phyloP scores from a whole-genome alignment of 1,140 invertebrate species.

The Cotesia glomerata region DNA sequence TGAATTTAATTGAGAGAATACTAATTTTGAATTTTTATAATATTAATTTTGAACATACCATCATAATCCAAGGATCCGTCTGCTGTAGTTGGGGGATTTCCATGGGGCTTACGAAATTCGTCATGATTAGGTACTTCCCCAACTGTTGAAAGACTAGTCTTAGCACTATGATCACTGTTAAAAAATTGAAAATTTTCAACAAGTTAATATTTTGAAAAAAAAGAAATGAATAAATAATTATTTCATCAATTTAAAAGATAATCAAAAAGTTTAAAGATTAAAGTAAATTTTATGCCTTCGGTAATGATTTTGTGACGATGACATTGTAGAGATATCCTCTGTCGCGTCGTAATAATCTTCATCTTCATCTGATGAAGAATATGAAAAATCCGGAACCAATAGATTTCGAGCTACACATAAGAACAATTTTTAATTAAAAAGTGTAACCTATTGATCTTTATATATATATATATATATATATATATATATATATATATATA shows the following conservation, averaged over 20 bases:
- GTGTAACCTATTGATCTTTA: background rate
- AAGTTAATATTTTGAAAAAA: too few relatives aligned
- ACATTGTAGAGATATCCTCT: conserved; percentile 71
- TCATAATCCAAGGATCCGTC: conserved; percentile 75
- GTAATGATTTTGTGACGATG: conserved; percentile 41
- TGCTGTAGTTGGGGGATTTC: conserved; percentile 61
- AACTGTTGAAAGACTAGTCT: conserved; percentile 42
- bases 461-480: too few relatives aligned
- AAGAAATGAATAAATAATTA: too few relatives aligned
- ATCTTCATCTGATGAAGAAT: conserved; percentile 95
- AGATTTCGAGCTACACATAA: conserved; percentile 56
- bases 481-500: too few relatives aligned
- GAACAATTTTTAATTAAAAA: conserved; percentile 11
- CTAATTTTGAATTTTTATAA: background rate
- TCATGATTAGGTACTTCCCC: conserved; percentile 29
- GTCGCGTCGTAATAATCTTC: conserved; percentile 96
- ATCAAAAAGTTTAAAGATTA: conserved; percentile 19
- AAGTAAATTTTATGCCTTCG: conserved; percentile 36
- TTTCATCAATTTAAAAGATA: too few relatives aligned
- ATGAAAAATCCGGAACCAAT: conserved; percentile 86
- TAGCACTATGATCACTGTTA: conserved; percentile 48
- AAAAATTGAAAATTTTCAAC: conserved; percentile 9
- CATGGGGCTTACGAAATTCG: conserved; percentile 49
- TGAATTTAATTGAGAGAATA: too few relatives aligned
- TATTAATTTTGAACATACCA: conserved; percentile 55